A percentile compares a stretch with the other conserved stretches of the same genome.
phyloP scores from a whole-genome alignment of 2,797 vertebrate genomes.

The Sphaeramia orbicularis region DNA sequence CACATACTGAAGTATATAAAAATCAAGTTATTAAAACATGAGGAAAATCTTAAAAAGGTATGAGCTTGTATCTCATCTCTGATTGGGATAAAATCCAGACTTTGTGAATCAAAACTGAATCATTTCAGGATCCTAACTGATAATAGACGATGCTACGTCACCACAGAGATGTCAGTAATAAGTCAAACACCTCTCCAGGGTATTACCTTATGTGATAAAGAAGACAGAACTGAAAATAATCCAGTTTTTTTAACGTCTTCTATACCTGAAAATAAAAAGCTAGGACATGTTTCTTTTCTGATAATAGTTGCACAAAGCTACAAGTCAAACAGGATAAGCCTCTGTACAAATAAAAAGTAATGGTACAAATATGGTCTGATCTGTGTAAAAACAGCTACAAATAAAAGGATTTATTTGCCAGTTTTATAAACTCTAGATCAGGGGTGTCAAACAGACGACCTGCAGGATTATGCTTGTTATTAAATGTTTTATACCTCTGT shows the following conservation, averaged over 20 bases:
- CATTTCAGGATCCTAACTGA: conserved; percentile 24
- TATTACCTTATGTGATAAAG: conserved; percentile 69
- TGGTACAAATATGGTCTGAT: neutral
- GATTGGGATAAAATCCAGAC: neutral
- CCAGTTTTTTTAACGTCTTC: conserved; percentile 60
- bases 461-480: too few species aligned
- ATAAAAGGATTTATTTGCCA: neutral
- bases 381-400: neutral
- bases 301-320: conserved; percentile 14
- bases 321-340: conserved; percentile 6
- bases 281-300: conserved; percentile 65
- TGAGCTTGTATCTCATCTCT: neutral
- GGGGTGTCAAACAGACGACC: too few species aligned
- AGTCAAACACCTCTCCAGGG: conserved; percentile 5
- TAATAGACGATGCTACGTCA: conserved; percentile 47
- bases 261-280: conserved; percentile 79
- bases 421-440: too few species aligned
- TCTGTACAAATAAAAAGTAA: neutral
- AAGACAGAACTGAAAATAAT: conserved; percentile 46
- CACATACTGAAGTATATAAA: too few species aligned
- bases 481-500: too few species aligned
- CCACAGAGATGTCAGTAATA: conserved; percentile 19
- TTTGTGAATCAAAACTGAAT: conserved; percentile 32
- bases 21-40: neutral
- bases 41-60: neutral